A percentile compares a stretch with the other conserved stretches of the same genome.
Evolutionary conservation across 2,113 vertebrate species (phyloP).

Genomic region (Apus apus): DNA sequence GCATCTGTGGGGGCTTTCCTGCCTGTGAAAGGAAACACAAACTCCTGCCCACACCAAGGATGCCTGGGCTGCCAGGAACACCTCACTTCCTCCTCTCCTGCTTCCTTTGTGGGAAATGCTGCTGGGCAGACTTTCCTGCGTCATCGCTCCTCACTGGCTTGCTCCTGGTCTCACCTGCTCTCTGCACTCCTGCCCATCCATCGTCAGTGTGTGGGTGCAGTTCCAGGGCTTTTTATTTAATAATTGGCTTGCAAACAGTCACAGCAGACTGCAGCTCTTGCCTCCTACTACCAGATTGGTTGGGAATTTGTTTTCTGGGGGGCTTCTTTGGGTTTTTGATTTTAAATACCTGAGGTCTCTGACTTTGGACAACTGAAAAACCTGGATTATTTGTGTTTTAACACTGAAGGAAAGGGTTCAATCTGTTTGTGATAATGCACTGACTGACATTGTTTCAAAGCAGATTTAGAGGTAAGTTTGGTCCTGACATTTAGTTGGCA

Average conservation of each 20-base stretch:
- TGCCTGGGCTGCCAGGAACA: background rate
- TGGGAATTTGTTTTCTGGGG: background rate
- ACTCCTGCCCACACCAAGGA: background rate
- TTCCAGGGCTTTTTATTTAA: background rate
- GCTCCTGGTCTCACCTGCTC: background rate
- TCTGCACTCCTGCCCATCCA: fast-evolving
- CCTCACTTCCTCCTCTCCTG: background rate
- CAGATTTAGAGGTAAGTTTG: slow-evolving; percentile 66
- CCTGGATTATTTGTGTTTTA: background rate
- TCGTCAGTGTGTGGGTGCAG: fast-evolving
- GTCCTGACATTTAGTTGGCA: slow-evolving; percentile 72
- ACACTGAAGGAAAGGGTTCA: background rate
- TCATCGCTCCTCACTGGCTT: fast-evolving
- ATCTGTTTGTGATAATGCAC: slow-evolving; percentile 28
- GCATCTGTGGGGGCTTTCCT: background rate
- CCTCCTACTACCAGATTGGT: background rate
- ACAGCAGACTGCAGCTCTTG: background rate
- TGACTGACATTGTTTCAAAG: slow-evolving; percentile 72
- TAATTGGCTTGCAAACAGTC: background rate
- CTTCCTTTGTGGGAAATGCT: background rate
- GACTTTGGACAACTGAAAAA: background rate
- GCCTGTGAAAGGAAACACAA: background rate
- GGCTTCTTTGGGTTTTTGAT: background rate
- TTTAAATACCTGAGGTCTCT: background rate
- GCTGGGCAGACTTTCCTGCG: fast-evolving